These are phyloP conservation scores for Anoncus sp. DNA, from an alignment of 2,888 invertebrate genomes.

Conservation along the genomic window DNA sequence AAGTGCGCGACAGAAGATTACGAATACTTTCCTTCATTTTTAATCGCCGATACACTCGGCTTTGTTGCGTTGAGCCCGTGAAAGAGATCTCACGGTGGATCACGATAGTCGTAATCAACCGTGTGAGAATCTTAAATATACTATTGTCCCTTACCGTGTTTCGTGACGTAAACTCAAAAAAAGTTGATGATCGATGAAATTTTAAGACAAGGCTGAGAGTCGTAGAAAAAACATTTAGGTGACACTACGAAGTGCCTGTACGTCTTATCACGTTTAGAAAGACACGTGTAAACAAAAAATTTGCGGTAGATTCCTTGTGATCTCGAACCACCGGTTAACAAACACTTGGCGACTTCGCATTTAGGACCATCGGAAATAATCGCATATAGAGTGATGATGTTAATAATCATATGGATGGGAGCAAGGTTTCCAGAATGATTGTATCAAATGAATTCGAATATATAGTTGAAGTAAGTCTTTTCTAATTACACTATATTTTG, in stretches of 20 bases:
- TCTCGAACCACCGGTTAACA: conserved; percentile 71
- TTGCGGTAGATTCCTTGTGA: conserved; percentile 76
- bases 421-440: conserved; percentile 72
- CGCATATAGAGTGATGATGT: conserved; percentile 64
- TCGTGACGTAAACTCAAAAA: conserved; percentile 39
- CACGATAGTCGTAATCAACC: conserved; percentile 71
- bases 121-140: conserved; percentile 69
- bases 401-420: conserved; percentile 56
- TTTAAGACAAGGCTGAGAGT: conserved; percentile 79
- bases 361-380: conserved; percentile 69
- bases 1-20: neutral
- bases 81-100: conserved; percentile 65
- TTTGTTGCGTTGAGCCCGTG: conserved; percentile 60
- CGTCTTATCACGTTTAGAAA: conserved; percentile 81
- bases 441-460: conserved; percentile 65
- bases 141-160: conserved; percentile 63
- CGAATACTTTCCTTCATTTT: conserved; percentile 32
- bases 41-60: conserved; percentile 9
- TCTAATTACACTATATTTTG: conserved; percentile 77
- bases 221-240: conserved; percentile 78
- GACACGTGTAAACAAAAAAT: conserved; percentile 71
- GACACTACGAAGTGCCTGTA: conserved; percentile 82
- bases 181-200: conserved; percentile 76
- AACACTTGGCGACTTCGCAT: conserved; percentile 65
- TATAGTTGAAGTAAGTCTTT: conserved; percentile 74